A percentile compares a stretch with the other conserved stretches of the same genome.
Conservation (phyloP, 2,797 vertebrate genomes). For the Acanthiza pusilla region DNA sequence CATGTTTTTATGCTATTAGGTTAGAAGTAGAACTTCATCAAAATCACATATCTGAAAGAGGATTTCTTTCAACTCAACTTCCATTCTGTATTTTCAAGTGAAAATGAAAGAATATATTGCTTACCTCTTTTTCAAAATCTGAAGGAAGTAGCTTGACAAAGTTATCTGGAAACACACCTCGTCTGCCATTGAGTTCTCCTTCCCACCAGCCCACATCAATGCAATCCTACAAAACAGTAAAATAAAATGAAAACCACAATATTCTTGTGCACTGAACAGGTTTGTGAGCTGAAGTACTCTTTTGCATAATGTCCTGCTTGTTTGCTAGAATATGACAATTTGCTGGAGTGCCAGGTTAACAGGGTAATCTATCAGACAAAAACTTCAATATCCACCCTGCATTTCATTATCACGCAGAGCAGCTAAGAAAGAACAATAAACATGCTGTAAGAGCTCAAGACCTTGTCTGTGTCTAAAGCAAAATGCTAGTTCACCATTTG, state of each 20-base stretch:
- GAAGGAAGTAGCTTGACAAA: slow-evolving; percentile 92
- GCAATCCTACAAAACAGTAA: slow-evolving; percentile 81
- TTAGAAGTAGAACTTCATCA: background rate
- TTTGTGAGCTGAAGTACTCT: background rate
- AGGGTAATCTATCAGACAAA: background rate
- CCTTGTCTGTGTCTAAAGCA: background rate
- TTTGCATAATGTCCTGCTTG: background rate
- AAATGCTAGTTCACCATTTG: background rate
- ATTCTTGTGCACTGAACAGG: background rate
- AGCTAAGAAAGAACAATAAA: background rate
- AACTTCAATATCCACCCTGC: background rate
- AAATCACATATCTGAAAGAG: background rate
- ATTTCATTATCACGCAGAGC: background rate
- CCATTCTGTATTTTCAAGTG: background rate
- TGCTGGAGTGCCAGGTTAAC: background rate
- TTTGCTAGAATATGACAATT: background rate
- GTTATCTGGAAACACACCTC: slow-evolving; percentile 96
- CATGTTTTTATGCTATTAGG: background rate
- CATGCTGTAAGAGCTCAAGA: background rate
- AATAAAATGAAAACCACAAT: background rate
- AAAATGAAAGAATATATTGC: slow-evolving; percentile 26
- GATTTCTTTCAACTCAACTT: background rate
- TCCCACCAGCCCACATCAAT: slow-evolving; percentile 97
- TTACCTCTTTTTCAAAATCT: slow-evolving; percentile 93
- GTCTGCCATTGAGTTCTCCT: slow-evolving; percentile 88